Base-by-base conservation (phyloP, 2,888 invertebrate species). In the Augochlorella aurata region DNA sequence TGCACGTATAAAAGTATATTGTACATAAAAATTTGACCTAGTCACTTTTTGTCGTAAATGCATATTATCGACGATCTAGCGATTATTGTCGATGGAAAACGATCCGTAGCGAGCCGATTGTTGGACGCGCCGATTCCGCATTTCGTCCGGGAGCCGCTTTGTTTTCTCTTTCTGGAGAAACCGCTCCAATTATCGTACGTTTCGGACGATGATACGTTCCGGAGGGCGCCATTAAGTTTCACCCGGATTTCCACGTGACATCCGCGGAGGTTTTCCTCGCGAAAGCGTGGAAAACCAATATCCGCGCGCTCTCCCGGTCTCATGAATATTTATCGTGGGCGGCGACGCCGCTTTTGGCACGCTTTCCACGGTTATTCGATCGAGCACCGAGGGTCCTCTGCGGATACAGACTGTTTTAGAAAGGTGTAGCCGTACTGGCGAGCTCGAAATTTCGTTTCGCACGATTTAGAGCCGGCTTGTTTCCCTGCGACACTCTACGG, bases 201-300 rank as follows among this genome's bases (percentile, higher is more conserved):
- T 58, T 68, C 52, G 52, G n/a, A 52, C 16, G 49, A 68, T 52
- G 29, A 29, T 52, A 18, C 52, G 54, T 71, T 77, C 29, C 50
- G 14, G 47, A 61, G 58, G 50, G 14, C 73, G 74, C 66, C 82
- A 82, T 85, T 85, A 82, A 85, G 70, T 85, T 86, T 87, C 87
- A 83, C 85, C 77, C 50, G 58, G 82, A 85, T 77, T 82, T 82
- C 79, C 82, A 82, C 75, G 69, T 29, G 68, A 75, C 77, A 21
- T 72, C 54, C 38, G 52, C 44, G 66, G 61, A 49, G 47, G 61
- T 66, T 65, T 74, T 84, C 77, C 61, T 77, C 79, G 70, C 74
- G 87, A 86, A 86, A 86, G 86, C 85, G 86, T 86, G 86, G 74
- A 79, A 70, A 63, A 49, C 44, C 47, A 38, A 21, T 38, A 74